A percentile compares a stretch with the other conserved stretches of the same genome.
Conservation (phyloP, 1,140 invertebrate genomes). For the Drosophila parabipectinata region DNA sequence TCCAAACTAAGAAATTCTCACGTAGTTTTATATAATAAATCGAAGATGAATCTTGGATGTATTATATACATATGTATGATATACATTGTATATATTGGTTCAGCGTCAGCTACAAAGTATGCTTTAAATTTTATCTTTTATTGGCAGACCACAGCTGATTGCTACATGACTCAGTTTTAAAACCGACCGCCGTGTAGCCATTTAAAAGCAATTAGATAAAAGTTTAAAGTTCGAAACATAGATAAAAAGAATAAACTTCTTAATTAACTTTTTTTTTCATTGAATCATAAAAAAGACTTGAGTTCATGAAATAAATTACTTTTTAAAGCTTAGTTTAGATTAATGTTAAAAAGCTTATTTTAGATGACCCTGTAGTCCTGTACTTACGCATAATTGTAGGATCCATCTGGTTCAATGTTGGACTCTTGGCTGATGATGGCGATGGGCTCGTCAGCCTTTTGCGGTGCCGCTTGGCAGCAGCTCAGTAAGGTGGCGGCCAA, state of each 20-base stretch:
- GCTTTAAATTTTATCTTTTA: neutral
- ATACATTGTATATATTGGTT: neutral
- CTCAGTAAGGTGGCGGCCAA: conserved; percentile 66
- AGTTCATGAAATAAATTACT: neutral
- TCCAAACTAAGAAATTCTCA: neutral
- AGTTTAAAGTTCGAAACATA: conserved; percentile 29
- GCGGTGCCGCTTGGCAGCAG: conserved; percentile 83
- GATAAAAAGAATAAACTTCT: conserved; percentile 6
- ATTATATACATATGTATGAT: too few species aligned
- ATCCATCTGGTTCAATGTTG: conserved; percentile 87
- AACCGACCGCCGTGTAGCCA: neutral
- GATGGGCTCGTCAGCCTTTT: conserved; percentile 85
- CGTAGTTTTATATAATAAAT: neutral
- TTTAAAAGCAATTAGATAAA: conserved; percentile 13
- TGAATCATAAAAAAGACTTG: neutral
- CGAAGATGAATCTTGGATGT: conserved; percentile 4
- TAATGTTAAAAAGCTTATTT: neutral
- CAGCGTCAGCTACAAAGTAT: conserved; percentile 25
- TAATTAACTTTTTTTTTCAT: neutral
- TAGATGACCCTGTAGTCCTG: conserved; percentile 20
- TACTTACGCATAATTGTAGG: conserved; percentile 86
- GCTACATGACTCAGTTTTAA: conserved; percentile 2
- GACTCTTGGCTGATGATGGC: conserved; percentile 88
- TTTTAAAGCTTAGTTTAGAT: too few species aligned
- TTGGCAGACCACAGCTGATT: neutral